phyloP scores from a whole-genome alignment of 2,888 invertebrate genomes.

The Lasioglossum villosulum region DNA sequence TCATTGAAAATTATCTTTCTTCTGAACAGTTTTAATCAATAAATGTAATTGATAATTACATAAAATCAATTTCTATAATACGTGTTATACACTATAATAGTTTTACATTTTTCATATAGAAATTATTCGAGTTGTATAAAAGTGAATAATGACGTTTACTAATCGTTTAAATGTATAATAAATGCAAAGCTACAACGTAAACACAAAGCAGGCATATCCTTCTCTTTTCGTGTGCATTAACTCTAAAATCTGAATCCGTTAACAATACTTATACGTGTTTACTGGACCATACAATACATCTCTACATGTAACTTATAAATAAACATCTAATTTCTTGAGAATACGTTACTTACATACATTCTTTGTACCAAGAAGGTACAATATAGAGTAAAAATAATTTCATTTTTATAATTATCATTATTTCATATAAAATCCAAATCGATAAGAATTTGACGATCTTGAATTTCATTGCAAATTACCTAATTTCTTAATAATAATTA shows the following conservation, averaged over 20 bases:
- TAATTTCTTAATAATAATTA: constrained; percentile 71
- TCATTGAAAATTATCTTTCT: constrained; percentile 13
- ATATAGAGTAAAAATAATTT: constrained; percentile 37
- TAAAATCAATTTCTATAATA: constrained; percentile 21
- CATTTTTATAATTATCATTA: constrained; percentile 38
- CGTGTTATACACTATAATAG: constrained; percentile 21
- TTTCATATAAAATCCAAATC: constrained; percentile 42
- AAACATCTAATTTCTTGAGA: constrained; percentile 6
- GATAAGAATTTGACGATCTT: constrained; percentile 28
- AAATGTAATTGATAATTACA: constrained; percentile 9
- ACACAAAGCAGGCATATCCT: background rate
- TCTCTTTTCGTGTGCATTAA: constrained; percentile 6
- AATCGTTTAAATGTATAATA: constrained; percentile 18
- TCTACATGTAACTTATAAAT: background rate
- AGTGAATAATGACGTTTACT: constrained; percentile 7
- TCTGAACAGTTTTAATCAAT: constrained; percentile 10
- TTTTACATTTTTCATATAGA: background rate
- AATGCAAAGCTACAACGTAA: constrained; percentile 32
- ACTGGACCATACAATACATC: constrained; percentile 10
- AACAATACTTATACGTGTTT: constrained; percentile 24
- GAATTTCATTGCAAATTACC: constrained; percentile 43
- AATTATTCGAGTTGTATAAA: constrained; percentile 14
- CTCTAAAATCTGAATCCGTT: constrained; percentile 18
- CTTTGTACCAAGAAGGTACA: constrained; percentile 1
- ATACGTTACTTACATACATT: constrained; percentile 19